phyloP scores from a whole-genome alignment of 2,888 invertebrate genomes.

The Temnothorax ravouxi region DNA sequence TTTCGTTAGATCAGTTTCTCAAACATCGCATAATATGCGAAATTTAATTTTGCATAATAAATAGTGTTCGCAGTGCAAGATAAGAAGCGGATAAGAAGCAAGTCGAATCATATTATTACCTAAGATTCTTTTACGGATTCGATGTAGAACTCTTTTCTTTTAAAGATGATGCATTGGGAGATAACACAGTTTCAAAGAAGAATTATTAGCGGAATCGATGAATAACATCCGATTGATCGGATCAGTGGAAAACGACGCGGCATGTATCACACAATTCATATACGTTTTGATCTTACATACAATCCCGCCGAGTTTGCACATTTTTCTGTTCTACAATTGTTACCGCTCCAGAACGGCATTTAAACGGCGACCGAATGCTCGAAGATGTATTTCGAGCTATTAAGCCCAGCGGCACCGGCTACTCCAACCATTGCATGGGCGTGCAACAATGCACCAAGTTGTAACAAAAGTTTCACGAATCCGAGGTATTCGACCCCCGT shows the following conservation, averaged over 20 bases:
- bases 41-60: slow-evolving; percentile 20
- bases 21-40: not conserved
- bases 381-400: slow-evolving; percentile 64
- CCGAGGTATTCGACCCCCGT: slow-evolving; percentile 57
- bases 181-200: not conserved
- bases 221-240: not conserved
- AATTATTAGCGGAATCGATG: slow-evolving; percentile 5
- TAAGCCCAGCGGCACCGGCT: slow-evolving; percentile 53
- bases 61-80: too few relatives aligned
- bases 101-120: not conserved
- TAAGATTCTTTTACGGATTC: not conserved
- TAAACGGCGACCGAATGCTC: slow-evolving; percentile 57
- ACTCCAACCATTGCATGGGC: slow-evolving; percentile 39
- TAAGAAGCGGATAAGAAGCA: not conserved
- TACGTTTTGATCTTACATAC: not conserved
- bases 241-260: not conserved
- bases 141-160: not conserved
- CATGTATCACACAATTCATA: slow-evolving; percentile 26
- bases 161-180: not conserved
- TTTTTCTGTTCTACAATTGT: slow-evolving; percentile 42
- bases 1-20: slow-evolving; percentile 41
- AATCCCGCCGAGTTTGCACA: slow-evolving; percentile 9
- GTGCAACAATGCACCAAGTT: slow-evolving; percentile 62
- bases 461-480: slow-evolving; percentile 63
- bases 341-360: slow-evolving; percentile 44